Percentiles rank a stretch among this genome's conserved stretches.
These are phyloP conservation scores for Thaumatotibia leucotreta DNA, from an alignment of 1,140 invertebrate species.

Conservation along the genomic window DNA sequence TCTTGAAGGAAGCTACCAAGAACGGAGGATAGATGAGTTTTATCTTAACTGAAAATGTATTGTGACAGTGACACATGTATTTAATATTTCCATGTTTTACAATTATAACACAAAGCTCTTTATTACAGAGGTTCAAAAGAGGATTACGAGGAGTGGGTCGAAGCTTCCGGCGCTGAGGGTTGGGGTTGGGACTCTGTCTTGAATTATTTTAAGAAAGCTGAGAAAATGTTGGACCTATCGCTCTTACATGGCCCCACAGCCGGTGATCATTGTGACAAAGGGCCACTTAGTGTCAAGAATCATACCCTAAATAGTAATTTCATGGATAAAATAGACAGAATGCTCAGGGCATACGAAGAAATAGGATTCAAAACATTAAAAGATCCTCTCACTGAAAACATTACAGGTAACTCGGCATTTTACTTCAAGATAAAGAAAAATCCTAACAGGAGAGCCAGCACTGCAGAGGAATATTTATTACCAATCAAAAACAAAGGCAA, in stretches of 20 bases:
- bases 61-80: too few relatives aligned
- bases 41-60: too few relatives aligned
- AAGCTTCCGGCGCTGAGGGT: slow-evolving; percentile 77
- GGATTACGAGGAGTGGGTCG: slow-evolving; percentile 84
- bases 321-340: neutral
- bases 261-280: neutral
- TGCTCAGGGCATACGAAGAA: slow-evolving; percentile 9
- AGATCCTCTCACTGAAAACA: neutral
- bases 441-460: neutral
- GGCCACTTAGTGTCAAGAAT: neutral
- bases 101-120: neutral
- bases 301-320: neutral
- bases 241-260: neutral
- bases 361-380: neutral
- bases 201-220: slow-evolving; percentile 14
- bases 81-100: neutral
- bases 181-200: slow-evolving; percentile 85
- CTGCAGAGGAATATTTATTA: slow-evolving; percentile 16
- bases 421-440: slow-evolving; percentile 58
- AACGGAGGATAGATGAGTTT: too few relatives aligned
- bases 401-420: slow-evolving; percentile 15
- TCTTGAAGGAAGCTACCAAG: too few relatives aligned
- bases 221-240: neutral
- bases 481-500: slow-evolving; percentile 78
- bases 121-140: slow-evolving; percentile 78